Evolutionary conservation across 1,140 invertebrate species (phyloP), one percentile per base, ranked within the genome.

Genomic region (Asobara japonica): DNA sequence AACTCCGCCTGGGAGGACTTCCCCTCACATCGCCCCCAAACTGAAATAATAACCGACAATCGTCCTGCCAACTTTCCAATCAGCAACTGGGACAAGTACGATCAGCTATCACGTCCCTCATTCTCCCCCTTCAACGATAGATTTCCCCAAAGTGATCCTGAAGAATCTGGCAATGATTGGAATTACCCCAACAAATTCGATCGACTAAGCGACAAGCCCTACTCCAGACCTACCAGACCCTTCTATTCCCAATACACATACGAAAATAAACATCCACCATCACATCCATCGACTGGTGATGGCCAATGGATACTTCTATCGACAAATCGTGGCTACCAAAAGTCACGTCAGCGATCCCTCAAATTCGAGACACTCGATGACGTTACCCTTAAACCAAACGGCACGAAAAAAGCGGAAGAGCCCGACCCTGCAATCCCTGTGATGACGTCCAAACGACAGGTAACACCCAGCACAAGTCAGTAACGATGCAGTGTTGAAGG

Each of bases 281-380:
- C 86, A 3, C 88, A 92, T 78, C 91, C 92, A 1, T 86, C 87
- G 0, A 89, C 89, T 72, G 91, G 92, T 1, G 91, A 94, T 69
- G 93, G 93, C 0, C 90, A 93, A 69, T 94, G 93, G 93, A 90
- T 94, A 1, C 84, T 94, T 0, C 79, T 94, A 5, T 94, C 93
- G 0, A 93, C 92, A 1, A 94, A 93, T 8, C 92, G 93, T 83
- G 93, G 93, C 8, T 94, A 93, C 62, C 87, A 89, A 0, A 85
- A 88, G 41, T 84, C 88, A 3, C 81, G 84, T 8, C 86, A 85
- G 60, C 81, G 83, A 56, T 86, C 85, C 0, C 83, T 84, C 75
- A 88, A 89, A 82, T 78, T 82, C 78, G 72, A 89, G 84, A 67
- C 79, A 6, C 18, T 87, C 76, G 77, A 89, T 83, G 85, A 10